Evolutionary conservation across 2,888 invertebrate genomes (phyloP).

Genomic region (Cabera pusaria): DNA sequence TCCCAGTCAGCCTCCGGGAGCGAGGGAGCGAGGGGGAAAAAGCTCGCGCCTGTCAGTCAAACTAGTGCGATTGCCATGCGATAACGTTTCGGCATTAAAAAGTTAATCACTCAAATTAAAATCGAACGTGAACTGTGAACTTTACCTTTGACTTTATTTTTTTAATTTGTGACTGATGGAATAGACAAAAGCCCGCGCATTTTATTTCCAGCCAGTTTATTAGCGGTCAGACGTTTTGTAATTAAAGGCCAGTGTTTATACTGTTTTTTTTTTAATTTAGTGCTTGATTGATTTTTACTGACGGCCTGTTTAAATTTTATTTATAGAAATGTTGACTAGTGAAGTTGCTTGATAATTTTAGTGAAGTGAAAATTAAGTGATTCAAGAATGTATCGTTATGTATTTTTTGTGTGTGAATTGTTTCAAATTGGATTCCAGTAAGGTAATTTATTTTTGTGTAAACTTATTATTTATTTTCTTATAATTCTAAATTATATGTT

Average conservation of each 20-base stretch:
- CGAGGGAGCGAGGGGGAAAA: slow-evolving; percentile 13
- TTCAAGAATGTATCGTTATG: slow-evolving; percentile 45
- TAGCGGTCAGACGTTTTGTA: no score
- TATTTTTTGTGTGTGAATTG: slow-evolving; percentile 27
- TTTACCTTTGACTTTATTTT: no score
- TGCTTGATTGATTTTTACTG: no score
- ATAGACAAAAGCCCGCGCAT: background rate
- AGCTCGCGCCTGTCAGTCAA: slow-evolving; percentile 60
- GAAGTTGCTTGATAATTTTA: background rate
- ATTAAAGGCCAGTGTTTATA: no score
- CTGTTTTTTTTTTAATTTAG: slow-evolving; percentile 1
- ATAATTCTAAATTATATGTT: no score
- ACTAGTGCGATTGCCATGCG: slow-evolving; percentile 45
- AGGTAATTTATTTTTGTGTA: no score
- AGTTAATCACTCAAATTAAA: slow-evolving; percentile 15
- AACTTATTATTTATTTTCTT: no score
- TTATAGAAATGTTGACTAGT: slow-evolving; percentile 10
- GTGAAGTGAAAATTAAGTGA: slow-evolving; percentile 13
- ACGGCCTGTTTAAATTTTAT: background rate
- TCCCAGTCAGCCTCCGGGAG: slow-evolving; percentile 19
- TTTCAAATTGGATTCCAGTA: slow-evolving; percentile 58
- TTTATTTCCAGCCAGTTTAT: slow-evolving; percentile 3
- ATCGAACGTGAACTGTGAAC: no score
- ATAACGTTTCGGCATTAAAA: slow-evolving; percentile 41
- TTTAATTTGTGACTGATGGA: background rate